Evolutionary conservation across 2,888 invertebrate species (phyloP), one percentile per base, ranked within the genome.

Genomic region (Keiferia lycopersicella): DNA sequence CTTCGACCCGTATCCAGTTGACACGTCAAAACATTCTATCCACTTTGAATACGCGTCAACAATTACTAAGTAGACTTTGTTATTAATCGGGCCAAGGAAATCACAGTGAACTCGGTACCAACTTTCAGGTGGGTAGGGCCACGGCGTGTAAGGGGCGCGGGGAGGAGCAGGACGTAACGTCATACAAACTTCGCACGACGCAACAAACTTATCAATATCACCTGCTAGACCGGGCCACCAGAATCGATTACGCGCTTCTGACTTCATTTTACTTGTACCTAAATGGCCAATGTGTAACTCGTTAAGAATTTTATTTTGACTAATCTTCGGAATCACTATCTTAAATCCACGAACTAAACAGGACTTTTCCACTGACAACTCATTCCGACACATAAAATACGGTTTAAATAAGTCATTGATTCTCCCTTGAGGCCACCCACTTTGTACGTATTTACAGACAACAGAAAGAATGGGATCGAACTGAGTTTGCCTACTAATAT

Each of bases 231-330:
- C n/a, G n/a, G n/a, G n/a, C n/a, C n/a, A n/a, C 48, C 45, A 66
- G 10, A 66, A 59, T 22, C 50, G 39, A 14, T 48, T 48, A n/a
- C 45, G 45, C 45, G 45, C 45, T n/a, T 48, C 45, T 2, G 45
- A 16, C 7, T 66, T 66, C 16, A 62, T 64, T 56, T 66, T 66
- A 8, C 51, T 60, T 14, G 62, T 41, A 12, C 66, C 66, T 11
- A 64, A 30, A 57, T 66, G 66, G 16, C 64, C 62, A n/a, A 38
- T 16, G 57, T 66, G 64, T 18, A 64, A 39, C 51, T 66, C 64
- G 2, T 56, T 56, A 38, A 64, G 38, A n/a, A 66, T 30, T 30
- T 58, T 34, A 4, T 26, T 7, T 16, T 58, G 51, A 48, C n/a
- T 30, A 8, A 7, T n/a, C 12, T n/a, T 34, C 6, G 45, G 45